Conservation (phyloP, 2,113 vertebrate species). For the Callaeas wilsoni region DNA sequence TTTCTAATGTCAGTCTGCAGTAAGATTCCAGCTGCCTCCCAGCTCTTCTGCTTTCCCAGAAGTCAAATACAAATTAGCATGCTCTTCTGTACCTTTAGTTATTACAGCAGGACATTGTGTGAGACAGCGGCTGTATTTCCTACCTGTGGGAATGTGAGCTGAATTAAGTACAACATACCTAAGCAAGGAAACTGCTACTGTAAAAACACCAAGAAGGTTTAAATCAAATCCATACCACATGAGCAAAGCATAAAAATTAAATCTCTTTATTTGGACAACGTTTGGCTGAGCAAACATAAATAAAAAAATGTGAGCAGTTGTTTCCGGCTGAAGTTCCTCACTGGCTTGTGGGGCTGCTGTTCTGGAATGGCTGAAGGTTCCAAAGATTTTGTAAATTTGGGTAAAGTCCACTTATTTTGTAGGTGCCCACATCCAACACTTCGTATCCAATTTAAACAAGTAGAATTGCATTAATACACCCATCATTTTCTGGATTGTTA, state of each 20-base stretch:
- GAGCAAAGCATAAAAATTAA: background rate
- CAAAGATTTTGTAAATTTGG: background rate
- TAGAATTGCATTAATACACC: slow-evolving; percentile 93
- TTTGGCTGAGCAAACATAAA: background rate
- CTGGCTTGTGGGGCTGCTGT: too few species aligned
- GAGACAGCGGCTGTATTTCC: background rate
- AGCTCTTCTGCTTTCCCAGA: background rate
- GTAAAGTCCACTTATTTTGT: background rate
- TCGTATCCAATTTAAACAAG: slow-evolving; percentile 75
- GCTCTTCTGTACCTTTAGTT: background rate
- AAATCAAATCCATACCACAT: background rate
- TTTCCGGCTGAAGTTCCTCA: background rate
- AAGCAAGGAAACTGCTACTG: background rate
- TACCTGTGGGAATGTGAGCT: background rate
- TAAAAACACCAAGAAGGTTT: background rate
- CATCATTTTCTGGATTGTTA: slow-evolving; percentile 98
- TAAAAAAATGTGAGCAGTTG: background rate
- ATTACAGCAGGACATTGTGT: background rate
- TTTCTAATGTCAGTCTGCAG: background rate
- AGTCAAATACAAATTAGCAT: background rate
- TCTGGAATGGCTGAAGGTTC: background rate
- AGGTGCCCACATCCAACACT: background rate
- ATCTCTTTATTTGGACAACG: slow-evolving; percentile 30
- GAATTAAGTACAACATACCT: background rate
- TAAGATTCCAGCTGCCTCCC: background rate